Conservation (phyloP, 2,797 vertebrate species). For the Siniperca undulata region DNA sequence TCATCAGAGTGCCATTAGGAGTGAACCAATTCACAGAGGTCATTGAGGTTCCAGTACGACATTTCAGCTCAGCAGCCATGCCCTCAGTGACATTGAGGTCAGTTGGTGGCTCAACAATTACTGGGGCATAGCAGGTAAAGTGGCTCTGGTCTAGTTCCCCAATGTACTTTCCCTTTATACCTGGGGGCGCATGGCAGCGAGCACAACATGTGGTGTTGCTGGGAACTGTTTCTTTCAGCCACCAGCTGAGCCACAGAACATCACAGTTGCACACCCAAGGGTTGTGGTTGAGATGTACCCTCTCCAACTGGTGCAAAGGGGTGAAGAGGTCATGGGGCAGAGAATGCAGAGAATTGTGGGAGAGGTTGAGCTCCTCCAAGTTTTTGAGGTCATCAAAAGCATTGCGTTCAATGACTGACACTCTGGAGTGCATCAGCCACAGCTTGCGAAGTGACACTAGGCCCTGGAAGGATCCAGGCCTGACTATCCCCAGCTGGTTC, state of each 20-base stretch:
- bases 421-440: conserved; percentile 97
- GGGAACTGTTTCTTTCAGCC: conserved; percentile 96
- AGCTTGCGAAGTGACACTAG: conserved; percentile 93
- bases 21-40: conserved; percentile 98
- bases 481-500: conserved; percentile 92
- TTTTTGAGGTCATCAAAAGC: conserved; percentile 98
- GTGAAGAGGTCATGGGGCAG: conserved; percentile 98
- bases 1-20: conserved; percentile 97
- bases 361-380: conserved; percentile 95
- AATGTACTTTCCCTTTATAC: conserved; percentile 92
- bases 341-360: conserved; percentile 96
- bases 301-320: conserved; percentile 93
- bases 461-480: conserved; percentile 95
- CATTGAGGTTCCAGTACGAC: conserved; percentile 96
- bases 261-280: conserved; percentile 98
- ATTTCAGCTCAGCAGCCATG: conserved; percentile 97
- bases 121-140: conserved; percentile 96
- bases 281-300: conserved; percentile 97
- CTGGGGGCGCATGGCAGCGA: conserved; percentile 94
- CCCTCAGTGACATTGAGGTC: conserved; percentile 98
- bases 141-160: conserved; percentile 96
- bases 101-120: conserved; percentile 96
- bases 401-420: conserved; percentile 95
- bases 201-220: conserved; percentile 98
- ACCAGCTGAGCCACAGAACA: conserved; percentile 98